Conservation (phyloP, 2,888 invertebrate species). For the Marasmarcha lunaedactyla region DNA sequence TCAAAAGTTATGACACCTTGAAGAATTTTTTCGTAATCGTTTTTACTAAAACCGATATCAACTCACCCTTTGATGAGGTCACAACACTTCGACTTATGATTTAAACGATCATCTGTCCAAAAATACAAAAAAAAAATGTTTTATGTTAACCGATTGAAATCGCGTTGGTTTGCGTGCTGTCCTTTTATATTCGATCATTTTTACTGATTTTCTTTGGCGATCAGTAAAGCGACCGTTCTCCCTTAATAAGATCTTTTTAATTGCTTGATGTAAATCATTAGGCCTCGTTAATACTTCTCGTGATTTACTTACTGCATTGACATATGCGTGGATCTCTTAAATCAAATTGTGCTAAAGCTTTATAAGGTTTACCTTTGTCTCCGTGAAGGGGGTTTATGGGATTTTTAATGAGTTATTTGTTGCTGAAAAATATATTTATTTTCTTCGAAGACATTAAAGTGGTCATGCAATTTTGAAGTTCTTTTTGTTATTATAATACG, state of each 20-base stretch:
- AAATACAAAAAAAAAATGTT: slow-evolving; percentile 58
- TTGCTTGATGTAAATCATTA: slow-evolving; percentile 64
- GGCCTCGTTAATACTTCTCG: slow-evolving; percentile 44
- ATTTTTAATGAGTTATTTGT: slow-evolving; percentile 55
- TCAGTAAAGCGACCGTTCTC: slow-evolving; percentile 16
- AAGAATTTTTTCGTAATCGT: slow-evolving; percentile 33
- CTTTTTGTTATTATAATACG: too few species aligned
- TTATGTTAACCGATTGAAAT: slow-evolving; percentile 36
- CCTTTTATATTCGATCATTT: slow-evolving; percentile 33
- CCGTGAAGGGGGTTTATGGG: slow-evolving; percentile 38
- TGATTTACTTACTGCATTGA: slow-evolving; percentile 66
- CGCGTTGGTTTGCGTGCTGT: slow-evolving; percentile 49
- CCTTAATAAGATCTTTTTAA: slow-evolving; percentile 55
- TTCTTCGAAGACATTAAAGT: slow-evolving; percentile 26
- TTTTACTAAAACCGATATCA: slow-evolving; percentile 30
- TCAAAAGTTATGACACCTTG: too few species aligned
- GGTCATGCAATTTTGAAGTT: too few species aligned
- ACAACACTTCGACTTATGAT: slow-evolving; percentile 55
- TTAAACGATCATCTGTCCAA: slow-evolving; percentile 40
- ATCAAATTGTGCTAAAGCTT: slow-evolving; percentile 25
- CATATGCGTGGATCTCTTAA: slow-evolving; percentile 47
- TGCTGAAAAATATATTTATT: slow-evolving; percentile 39
- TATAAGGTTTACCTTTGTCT: slow-evolving; percentile 40
- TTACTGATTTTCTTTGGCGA: slow-evolving; percentile 21
- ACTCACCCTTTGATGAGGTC: slow-evolving; percentile 31